Conservation (phyloP, 1,140 invertebrate species). For the Polypedilum pembai region DNA sequence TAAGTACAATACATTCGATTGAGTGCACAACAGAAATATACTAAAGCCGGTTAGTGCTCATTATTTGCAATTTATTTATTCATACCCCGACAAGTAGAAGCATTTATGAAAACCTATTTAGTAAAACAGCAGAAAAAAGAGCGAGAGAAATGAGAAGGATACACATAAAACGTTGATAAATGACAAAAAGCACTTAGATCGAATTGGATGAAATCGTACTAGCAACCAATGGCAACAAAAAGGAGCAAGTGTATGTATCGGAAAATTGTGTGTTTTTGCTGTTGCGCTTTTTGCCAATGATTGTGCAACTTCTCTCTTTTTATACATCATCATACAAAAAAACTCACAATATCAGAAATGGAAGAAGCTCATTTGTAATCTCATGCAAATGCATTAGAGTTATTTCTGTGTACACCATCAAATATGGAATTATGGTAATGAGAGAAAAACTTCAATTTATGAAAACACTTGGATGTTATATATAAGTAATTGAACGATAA, state of each 20-base stretch:
- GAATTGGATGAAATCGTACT: conserved; percentile 1
- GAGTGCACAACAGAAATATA: too few relatives aligned
- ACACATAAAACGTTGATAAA: conserved; percentile 27
- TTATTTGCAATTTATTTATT: conserved; percentile 13
- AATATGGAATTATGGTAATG: too few relatives aligned
- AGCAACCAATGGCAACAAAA: background rate
- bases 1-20: too few relatives aligned
- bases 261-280: conserved; percentile 7
- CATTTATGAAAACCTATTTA: background rate
- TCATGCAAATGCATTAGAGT: conserved; percentile 23
- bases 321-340: background rate
- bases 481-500: too few relatives aligned
- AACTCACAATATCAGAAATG: background rate
- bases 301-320: conserved; percentile 1
- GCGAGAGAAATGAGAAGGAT: conserved; percentile 17
- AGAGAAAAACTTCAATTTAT: too few relatives aligned
- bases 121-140: background rate
- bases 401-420: background rate
- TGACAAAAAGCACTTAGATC: conserved; percentile 28
- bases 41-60: background rate
- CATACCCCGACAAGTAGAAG: background rate
- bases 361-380: background rate
- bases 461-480: too few relatives aligned
- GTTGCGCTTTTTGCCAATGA: conserved; percentile 19
- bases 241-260: background rate